A percentile compares a stretch with the other conserved stretches of the same genome.
These are phyloP conservation scores for Dioctria linearis DNA, from an alignment of 2,888 invertebrate genomes.

Conservation along the genomic window DNA sequence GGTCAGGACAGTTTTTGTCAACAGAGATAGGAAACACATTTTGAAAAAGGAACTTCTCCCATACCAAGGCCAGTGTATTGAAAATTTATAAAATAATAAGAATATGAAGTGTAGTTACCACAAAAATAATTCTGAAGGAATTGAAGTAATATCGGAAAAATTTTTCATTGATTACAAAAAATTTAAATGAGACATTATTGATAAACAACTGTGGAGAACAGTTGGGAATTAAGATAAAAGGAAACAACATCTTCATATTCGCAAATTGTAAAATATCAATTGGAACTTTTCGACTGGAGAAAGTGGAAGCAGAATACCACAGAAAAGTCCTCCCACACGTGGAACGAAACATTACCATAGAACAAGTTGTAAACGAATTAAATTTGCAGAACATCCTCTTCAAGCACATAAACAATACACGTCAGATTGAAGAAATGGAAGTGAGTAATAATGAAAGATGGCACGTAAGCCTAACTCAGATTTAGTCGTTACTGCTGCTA, in stretches of 20 bases:
- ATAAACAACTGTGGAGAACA: neutral
- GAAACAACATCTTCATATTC: slow-evolving; percentile 22
- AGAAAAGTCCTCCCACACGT: neutral
- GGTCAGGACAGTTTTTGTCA: slow-evolving; percentile 21
- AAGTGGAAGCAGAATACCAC: slow-evolving; percentile 9
- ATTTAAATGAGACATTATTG: slow-evolving; percentile 11
- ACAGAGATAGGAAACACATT: slow-evolving; percentile 20
- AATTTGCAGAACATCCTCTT: neutral
- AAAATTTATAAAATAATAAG: neutral
- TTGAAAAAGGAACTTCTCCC: slow-evolving; percentile 1
- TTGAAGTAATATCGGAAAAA: neutral
- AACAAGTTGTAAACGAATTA: slow-evolving; percentile 24
- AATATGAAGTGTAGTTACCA: slow-evolving; percentile 6
- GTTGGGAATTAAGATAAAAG: neutral
- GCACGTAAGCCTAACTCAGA: neutral
- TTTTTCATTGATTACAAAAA: slow-evolving; percentile 12
- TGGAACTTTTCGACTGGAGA: neutral
- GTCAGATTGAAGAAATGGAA: neutral
- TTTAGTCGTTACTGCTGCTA: neutral
- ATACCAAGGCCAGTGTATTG: slow-evolving; percentile 22
- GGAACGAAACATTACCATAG: slow-evolving; percentile 37
- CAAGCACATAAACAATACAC: slow-evolving; percentile 26
- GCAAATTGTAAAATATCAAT: slow-evolving; percentile 34
- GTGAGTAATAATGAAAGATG: neutral
- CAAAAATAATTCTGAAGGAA: slow-evolving; percentile 9